Evolutionary conservation across 1,140 invertebrate species (phyloP), one percentile per base, ranked within the genome.

Genomic region (Drosophila triauraria): DNA sequence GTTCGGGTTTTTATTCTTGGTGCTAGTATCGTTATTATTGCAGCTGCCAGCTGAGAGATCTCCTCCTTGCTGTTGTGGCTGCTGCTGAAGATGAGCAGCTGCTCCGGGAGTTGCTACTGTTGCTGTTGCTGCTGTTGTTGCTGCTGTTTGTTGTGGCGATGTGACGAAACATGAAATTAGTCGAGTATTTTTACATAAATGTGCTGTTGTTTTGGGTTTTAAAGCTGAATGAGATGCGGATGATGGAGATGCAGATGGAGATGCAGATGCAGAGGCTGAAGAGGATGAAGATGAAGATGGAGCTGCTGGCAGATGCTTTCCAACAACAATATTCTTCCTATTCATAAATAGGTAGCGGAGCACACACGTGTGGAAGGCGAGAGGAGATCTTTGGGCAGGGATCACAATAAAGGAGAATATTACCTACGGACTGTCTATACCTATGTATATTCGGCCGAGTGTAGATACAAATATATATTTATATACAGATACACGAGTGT

Each of bases 101-200:
- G 48, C 63, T 59, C 53, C 42, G 58, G 67, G 4, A 40, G 64
- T 44, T 63, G 48, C 12, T 51, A 48, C 2, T 42, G 23, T 12
- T 53, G 59, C 15, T 61, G 65, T 8, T 69, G 60, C 3, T 32
- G 40, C 3, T 32, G 40, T 25, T 42, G 30, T 12, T 38, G 61
- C 13, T 78, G 56, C 7, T 56, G 44, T 15, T 75, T 60, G 62
- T 57, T 56, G 78, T 50, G 12, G 27, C 3, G 51, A 5, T 68
- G 53, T 64, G 48, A 59, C 69, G 62, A 79, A 43, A 86, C 83
- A 86, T 86, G 83, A 87, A 82, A 86, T 86, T 71, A 87, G 69
- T 62, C 51, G 82, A 86, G 72, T 72, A 72, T 80, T 80, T 82
- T 50, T 59, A 74, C 70, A 74, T 72, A 74, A 72, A 74, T 51